Base-by-base conservation (phyloP, 1,140 invertebrate genomes). In the Lanistes nyassanus region DNA sequence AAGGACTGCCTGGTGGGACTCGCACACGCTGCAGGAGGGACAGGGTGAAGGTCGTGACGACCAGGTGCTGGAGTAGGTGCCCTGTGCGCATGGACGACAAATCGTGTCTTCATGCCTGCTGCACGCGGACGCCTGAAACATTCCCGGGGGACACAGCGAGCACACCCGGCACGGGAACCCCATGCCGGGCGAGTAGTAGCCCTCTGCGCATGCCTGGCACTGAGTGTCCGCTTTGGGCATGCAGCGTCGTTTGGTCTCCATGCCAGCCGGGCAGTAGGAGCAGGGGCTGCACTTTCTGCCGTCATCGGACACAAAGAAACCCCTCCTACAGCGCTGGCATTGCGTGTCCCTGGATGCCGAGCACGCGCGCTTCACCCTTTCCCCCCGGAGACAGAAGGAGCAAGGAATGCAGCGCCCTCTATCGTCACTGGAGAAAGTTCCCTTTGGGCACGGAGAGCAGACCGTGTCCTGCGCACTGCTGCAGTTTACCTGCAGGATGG, bases 161-260 rank as follows among this genome's bases (percentile, higher is more conserved):
- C 70, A 72, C 70, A 42, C 34, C 1, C 70, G 55, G 55, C 70
- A 72, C 23, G 70, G 23, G 56, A 72, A 72, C 36, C 70, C 70
- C 36, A 39, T 34, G 3, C 70, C 70, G 31, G 70, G 70, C 1
- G 70, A 72, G 70, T 72, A 60, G 26, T 37, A 72, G 34, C 70
- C 70, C 23, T 37, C 3, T 13, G 19, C 1, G n/a, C 70, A 72
- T 37, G 16, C 60, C 16, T 29, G 58, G 55, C 70, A 72, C 37
- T 34, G n/a, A 3, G 55, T 72, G 70, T 72, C 55, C 16, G 37
- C 26, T 56, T 72, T 72, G 36, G 53, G 60, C 55, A 55, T 60
- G 70, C 70, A 72, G 6, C 34, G 5, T 19, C 70, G 5, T 21
- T 29, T 37, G 34, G 70, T 72, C 56, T 72, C 70, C 23, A 36